phyloP scores from a whole-genome alignment of 2,797 vertebrate genomes.

The Chaunax sp. region DNA sequence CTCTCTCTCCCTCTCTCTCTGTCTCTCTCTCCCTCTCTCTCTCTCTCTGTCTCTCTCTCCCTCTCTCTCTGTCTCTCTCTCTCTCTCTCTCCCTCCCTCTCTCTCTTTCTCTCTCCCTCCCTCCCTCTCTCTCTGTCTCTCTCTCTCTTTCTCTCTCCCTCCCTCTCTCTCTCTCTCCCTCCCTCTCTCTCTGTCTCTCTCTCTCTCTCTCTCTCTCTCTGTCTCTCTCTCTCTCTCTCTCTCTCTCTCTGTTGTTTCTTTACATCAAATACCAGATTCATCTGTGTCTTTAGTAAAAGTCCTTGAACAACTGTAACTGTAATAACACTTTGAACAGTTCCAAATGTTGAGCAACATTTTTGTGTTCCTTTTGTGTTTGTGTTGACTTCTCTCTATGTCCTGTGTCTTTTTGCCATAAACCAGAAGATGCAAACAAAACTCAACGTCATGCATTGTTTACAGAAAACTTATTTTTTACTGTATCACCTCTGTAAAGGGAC shows the following conservation, averaged over 20 bases:
- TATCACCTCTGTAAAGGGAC: not conserved
- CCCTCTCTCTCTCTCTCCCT: too few relatives aligned
- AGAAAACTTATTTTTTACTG: not conserved
- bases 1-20: not conserved
- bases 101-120: too few relatives aligned
- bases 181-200: conserved; percentile 4
- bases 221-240: not conserved
- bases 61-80: not conserved
- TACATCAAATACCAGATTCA: conserved; percentile 14
- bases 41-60: conserved; percentile 2
- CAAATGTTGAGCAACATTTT: not conserved
- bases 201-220: not conserved
- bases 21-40: not conserved
- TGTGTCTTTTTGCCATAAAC: conserved; percentile 5
- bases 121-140: too few relatives aligned
- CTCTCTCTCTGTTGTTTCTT: conserved; percentile 7
- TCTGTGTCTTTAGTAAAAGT: conserved; percentile 3
- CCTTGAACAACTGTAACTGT: conserved; percentile 21
- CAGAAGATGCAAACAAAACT: not conserved
- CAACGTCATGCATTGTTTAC: not conserved
- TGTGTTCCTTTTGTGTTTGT: not conserved
- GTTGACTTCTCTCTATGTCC: too few relatives aligned
- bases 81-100: too few relatives aligned
- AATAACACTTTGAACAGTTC: not conserved
- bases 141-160: conserved; percentile 19